Percentiles rank a stretch among this genome's conserved stretches.
Evolutionary conservation across 2,888 invertebrate species (phyloP).

Genomic region (Morpho helenor): DNA sequence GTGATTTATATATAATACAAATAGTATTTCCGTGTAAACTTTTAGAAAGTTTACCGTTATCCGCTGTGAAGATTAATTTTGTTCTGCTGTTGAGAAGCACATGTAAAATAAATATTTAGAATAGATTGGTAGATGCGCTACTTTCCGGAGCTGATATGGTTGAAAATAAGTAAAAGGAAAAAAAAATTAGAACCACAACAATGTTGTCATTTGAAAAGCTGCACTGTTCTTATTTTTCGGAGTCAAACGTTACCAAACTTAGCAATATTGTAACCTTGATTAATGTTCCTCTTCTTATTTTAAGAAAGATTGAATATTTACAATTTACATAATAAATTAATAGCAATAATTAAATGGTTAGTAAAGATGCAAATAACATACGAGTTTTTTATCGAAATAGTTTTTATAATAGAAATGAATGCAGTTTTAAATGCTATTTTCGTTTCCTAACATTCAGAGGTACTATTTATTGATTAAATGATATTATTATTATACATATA

Average conservation of each 20-base stretch:
- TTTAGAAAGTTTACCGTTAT: constrained; percentile 47
- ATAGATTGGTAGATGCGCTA: constrained; percentile 78
- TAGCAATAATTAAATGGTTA: constrained; percentile 75
- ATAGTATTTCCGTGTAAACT: constrained; percentile 44
- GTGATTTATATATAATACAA: constrained; percentile 34
- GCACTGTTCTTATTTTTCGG: constrained; percentile 69
- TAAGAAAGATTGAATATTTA: constrained; percentile 78
- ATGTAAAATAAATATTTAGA: constrained; percentile 61
- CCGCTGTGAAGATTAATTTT: constrained; percentile 40
- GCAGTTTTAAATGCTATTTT: constrained; percentile 71
- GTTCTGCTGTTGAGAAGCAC: constrained; percentile 31
- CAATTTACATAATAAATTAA: constrained; percentile 71
- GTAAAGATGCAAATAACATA: constrained; percentile 71
- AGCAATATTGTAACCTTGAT: constrained; percentile 75
- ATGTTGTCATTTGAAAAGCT: constrained; percentile 76
- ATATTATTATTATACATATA: constrained; percentile 78
- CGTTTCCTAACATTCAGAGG: constrained; percentile 81
- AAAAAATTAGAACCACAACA: constrained; percentile 35
- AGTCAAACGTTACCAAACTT: constrained; percentile 74
- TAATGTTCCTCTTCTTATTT: constrained; percentile 79
- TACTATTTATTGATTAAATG: constrained; percentile 81
- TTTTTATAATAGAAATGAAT: constrained; percentile 75
- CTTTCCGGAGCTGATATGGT: constrained; percentile 64
- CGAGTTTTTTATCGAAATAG: constrained; percentile 76
- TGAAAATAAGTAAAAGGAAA: constrained; percentile 45